These are phyloP conservation scores for Anhinga anhinga DNA, from an alignment of 2,113 vertebrate genomes.

Conservation along the genomic window DNA sequence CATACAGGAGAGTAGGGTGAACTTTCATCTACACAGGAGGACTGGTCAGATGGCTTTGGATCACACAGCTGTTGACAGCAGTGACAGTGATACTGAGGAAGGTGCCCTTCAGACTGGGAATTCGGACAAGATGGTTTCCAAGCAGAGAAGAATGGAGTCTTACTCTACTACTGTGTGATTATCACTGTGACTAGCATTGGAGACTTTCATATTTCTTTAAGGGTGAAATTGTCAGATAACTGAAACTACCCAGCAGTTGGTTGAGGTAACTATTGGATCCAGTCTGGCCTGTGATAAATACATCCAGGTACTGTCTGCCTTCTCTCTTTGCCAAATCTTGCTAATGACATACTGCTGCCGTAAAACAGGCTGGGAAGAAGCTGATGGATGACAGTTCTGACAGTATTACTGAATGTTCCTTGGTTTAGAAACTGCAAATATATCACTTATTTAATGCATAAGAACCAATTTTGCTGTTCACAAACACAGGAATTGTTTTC, in stretches of 20 bases:
- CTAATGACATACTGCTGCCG: constrained; percentile 67
- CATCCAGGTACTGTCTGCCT: constrained; percentile 55
- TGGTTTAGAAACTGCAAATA: constrained; percentile 66
- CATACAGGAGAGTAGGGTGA: constrained; percentile 66
- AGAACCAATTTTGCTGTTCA: constrained; percentile 59
- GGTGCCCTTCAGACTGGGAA: constrained; percentile 64
- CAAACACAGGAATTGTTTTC: constrained; percentile 61
- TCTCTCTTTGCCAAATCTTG: constrained; percentile 82
- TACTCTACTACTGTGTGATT: constrained; percentile 91
- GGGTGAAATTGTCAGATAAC: constrained; percentile 34
- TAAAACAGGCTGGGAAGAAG: constrained; percentile 58
- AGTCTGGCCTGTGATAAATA: constrained; percentile 36
- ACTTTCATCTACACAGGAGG: constrained; percentile 68
- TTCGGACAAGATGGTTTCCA: constrained; percentile 55
- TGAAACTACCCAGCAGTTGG: constrained; percentile 12
- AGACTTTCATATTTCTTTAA: constrained; percentile 31
- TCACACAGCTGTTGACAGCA: constrained; percentile 79
- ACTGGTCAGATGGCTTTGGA: constrained; percentile 77
- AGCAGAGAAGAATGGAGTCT: constrained; percentile 77
- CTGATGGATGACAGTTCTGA: constrained; percentile 67
- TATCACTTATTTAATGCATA: constrained; percentile 45
- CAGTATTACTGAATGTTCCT: constrained; percentile 80
- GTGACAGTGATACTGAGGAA: constrained; percentile 85
- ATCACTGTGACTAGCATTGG: constrained; percentile 67
- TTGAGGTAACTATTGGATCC: not conserved